Evolutionary conservation across 2,113 vertebrate genomes (phyloP).

Genomic region (Podarcis muralis): DNA sequence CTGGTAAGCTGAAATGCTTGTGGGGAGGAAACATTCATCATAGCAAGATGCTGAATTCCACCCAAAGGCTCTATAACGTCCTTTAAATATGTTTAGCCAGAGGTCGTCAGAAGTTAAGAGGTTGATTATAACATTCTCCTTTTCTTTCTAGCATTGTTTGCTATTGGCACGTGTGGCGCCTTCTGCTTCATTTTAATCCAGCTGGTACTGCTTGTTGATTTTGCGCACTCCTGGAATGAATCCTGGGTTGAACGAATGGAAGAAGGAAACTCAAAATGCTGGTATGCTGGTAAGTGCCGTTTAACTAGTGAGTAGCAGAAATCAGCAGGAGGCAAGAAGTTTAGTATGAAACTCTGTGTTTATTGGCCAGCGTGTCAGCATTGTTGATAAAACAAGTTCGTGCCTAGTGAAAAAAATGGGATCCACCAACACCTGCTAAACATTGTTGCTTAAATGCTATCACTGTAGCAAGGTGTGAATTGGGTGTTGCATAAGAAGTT

Average conservation of each 20-base stretch:
- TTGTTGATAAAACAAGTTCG: background rate
- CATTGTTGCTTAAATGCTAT: background rate
- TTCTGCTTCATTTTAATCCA: conserved; percentile 91
- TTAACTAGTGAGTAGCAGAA: background rate
- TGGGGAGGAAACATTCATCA: no score
- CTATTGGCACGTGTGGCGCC: conserved; percentile 82
- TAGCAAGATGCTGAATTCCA: background rate
- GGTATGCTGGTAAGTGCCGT: conserved; percentile 87
- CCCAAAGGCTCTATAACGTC: background rate
- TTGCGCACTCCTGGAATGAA: conserved; percentile 91
- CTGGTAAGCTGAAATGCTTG: no score
- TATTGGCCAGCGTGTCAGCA: background rate
- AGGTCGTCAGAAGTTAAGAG: background rate
- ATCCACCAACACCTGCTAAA: background rate
- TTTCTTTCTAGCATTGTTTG: conserved; percentile 83
- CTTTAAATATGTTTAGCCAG: background rate
- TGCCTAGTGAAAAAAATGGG: background rate
- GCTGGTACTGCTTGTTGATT: conserved; percentile 89
- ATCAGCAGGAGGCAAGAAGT: background rate
- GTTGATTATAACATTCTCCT: conserved; percentile 11
- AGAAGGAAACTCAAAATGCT: conserved; percentile 81
- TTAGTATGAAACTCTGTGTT: background rate
- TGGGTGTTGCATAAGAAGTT: background rate
- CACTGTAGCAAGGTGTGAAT: background rate
- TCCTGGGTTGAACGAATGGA: conserved; percentile 87